Evolutionary conservation across 2,888 invertebrate species (phyloP), one percentile per base, ranked within the genome.

Genomic region (Drosophila prostipennis): DNA sequence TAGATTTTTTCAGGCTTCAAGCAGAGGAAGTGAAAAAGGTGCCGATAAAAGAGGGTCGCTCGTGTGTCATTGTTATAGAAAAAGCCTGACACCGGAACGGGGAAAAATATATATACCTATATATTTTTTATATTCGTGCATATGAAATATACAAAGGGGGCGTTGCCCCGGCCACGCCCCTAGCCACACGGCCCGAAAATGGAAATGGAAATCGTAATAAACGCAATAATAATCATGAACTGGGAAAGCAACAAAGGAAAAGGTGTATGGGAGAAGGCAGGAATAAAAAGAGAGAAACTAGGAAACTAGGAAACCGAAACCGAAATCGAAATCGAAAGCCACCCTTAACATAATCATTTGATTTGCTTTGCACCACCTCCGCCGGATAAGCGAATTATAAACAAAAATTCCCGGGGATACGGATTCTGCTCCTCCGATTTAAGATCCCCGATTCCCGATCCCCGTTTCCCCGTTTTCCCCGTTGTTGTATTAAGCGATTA

Each of bases 51-150:
- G 42, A 46, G 36, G 19, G 55, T 48, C 48, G 48, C 7, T 48
- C 48, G 46, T 64, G 58, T 61, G 58, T 67, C 68, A 67, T 80
- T 78, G 83, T 79, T 78, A 70, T 74, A 68, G 73, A 74, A 82
- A 77, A 23, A 79, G 82, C 79, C 82, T 81, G 82, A 77, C 70
- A 82, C 80, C 79, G 86, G 75, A 82, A 80, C 85, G 82, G 64
- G 32, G 7, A 37, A 51, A 61, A 56, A 51, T 32, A 37, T 40
- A 43, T 55, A n/a, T n/a, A n/a, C n/a, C n/a, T n/a, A n/a, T n/a
- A n/a, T n/a, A n/a, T n/a, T 46, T 46, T 26, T 43, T 2, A 5
- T 54, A 46, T 40, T 23, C 39, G 40, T 54, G 37, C 58, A 49
- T 65, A 43, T 58, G 39, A 54, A 37, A 65, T 55, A 63, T 43